These are phyloP conservation scores for Aplochiton taeniatus DNA, from an alignment of 2,797 vertebrate species.

Conservation along the genomic window DNA sequence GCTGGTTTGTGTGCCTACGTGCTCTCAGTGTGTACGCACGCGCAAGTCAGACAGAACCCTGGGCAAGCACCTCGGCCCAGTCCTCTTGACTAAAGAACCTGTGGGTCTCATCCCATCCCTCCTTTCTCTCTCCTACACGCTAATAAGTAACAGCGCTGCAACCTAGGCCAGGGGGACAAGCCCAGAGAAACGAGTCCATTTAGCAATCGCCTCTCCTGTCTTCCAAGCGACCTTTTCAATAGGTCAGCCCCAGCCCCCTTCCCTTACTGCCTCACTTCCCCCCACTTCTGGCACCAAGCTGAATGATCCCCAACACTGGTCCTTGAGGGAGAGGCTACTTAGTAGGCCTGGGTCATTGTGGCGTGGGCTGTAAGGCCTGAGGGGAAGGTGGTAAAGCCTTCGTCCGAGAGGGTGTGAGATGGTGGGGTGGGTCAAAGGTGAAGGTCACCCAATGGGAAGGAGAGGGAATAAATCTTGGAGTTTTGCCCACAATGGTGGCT, in stretches of 20 bases:
- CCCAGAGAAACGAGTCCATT: conserved; percentile 67
- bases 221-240: conserved; percentile 70
- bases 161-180: conserved; percentile 54
- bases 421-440: conserved; percentile 67
- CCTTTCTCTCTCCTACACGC: conserved; percentile 67
- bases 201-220: conserved; percentile 68
- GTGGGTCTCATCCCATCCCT: conserved; percentile 46
- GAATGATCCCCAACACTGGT: conserved; percentile 54
- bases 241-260: conserved; percentile 48
- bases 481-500: conserved; percentile 65
- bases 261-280: neutral
- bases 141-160: conserved; percentile 73
- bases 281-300: conserved; percentile 52
- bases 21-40: neutral
- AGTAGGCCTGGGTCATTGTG: conserved; percentile 59
- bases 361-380: conserved; percentile 49
- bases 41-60: conserved; percentile 54
- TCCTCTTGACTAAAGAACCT: conserved; percentile 21
- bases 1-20: no score
- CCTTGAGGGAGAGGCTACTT: conserved; percentile 51
- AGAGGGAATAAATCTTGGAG: conserved; percentile 76
- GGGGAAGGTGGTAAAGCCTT: conserved; percentile 51
- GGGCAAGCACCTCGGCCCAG: conserved; percentile 60
- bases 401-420: conserved; percentile 61
- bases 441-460: conserved; percentile 71